A percentile compares a stretch with the other conserved stretches of the same genome.
These are phyloP conservation scores for Procambarus virginalis DNA, from an alignment of 1,140 invertebrate genomes.

Conservation along the genomic window DNA sequence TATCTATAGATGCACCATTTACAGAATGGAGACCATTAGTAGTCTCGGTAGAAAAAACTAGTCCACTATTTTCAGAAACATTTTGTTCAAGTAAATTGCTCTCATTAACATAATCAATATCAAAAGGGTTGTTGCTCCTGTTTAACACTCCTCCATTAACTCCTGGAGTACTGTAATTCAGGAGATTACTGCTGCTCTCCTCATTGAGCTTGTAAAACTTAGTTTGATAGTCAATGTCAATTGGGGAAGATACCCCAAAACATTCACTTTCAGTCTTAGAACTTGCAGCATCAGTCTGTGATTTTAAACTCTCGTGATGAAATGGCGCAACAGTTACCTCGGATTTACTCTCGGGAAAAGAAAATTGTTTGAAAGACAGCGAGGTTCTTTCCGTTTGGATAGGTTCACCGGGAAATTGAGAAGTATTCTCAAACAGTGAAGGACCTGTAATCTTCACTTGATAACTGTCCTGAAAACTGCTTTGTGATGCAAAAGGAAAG, in stretches of 20 bases:
- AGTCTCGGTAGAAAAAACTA: not conserved
- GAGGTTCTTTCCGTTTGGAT: not conserved
- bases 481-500: conserved; percentile 6
- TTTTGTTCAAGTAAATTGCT: conserved; percentile 3
- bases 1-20: not conserved
- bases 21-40: conserved; percentile 6
- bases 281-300: not conserved
- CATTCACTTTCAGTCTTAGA: not conserved
- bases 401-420: not conserved
- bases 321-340: not conserved
- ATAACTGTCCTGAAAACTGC: not conserved
- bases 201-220: not conserved
- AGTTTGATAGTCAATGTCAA: conserved; percentile 27
- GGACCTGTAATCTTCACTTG: not conserved
- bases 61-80: conserved; percentile 1
- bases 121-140: not conserved
- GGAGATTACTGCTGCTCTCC: not conserved
- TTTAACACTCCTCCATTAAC: not conserved
- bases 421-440: not conserved
- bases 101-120: not conserved
- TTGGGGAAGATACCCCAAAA: conserved; percentile 13
- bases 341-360: not conserved
- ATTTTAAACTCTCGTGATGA: not conserved
- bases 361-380: not conserved
- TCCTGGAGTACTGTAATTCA: not conserved